Conservation (phyloP, 2,888 invertebrate genomes). For the Onchidella celtica region DNA sequence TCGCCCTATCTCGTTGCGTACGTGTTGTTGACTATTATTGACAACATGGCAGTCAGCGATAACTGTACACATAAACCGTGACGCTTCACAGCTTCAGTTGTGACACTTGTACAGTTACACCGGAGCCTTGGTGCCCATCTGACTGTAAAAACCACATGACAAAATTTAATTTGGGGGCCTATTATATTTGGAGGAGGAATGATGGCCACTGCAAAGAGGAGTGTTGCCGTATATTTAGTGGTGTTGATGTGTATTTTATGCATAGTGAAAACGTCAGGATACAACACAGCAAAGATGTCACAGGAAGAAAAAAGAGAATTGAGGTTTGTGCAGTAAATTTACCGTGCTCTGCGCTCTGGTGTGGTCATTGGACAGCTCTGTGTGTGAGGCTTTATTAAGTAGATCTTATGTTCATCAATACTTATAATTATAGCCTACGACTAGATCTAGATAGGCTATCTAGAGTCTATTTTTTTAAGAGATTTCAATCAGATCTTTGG, state of each 20-base stretch:
- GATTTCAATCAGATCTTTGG: too few relatives aligned
- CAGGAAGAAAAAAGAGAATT: slow-evolving; percentile 62
- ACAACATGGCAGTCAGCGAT: slow-evolving; percentile 43
- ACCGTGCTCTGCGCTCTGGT: too few relatives aligned
- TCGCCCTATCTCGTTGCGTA: slow-evolving; percentile 31
- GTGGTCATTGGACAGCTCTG: too few relatives aligned
- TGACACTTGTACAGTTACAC: not conserved
- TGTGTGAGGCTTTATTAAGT: too few relatives aligned
- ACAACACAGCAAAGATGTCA: slow-evolving; percentile 59
- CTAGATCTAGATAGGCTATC: too few relatives aligned
- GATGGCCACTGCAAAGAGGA: not conserved
- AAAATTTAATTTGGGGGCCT: not conserved
- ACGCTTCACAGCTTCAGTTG: not conserved
- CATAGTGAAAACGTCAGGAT: slow-evolving; percentile 56
- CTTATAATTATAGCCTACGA: too few relatives aligned
- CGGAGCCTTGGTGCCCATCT: not conserved
- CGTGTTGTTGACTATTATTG: slow-evolving; percentile 47
- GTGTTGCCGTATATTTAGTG: not conserved
- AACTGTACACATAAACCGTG: not conserved
- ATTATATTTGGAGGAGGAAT: not conserved
- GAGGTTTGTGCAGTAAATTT: too few relatives aligned
- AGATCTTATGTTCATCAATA: too few relatives aligned
- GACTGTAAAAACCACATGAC: not conserved
- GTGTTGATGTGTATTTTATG: slow-evolving; percentile 46
- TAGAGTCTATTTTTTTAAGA: too few relatives aligned